Evolutionary conservation across 2,113 vertebrate genomes (phyloP).

Genomic region (Cepphus grylle): DNA sequence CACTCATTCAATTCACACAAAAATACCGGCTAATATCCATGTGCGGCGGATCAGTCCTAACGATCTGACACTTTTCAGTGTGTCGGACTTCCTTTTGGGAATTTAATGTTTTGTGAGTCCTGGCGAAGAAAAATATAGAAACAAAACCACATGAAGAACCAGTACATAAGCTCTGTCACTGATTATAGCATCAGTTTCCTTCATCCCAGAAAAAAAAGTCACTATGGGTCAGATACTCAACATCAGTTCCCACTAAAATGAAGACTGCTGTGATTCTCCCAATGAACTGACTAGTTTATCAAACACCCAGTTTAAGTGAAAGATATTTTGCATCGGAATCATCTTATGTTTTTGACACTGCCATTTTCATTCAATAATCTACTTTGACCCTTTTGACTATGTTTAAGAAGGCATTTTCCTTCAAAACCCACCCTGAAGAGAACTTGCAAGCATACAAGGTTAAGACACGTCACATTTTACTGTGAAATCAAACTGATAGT

Average conservation of each 20-base stretch:
- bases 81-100: background rate
- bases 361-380: background rate
- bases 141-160: background rate
- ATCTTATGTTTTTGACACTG: background rate
- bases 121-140: background rate
- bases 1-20: background rate
- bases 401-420: background rate
- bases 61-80: fast-evolving
- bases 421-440: background rate
- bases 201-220: too few species aligned
- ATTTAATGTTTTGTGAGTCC: background rate
- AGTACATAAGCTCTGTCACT: fast-evolving
- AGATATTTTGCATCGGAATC: background rate
- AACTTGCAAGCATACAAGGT: background rate
- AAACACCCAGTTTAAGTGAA: background rate
- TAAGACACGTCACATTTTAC: background rate
- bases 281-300: background rate
- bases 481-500: background rate
- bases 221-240: background rate
- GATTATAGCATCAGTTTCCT: background rate
- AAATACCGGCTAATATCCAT: background rate
- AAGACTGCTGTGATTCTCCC: background rate
- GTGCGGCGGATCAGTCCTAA: fast-evolving
- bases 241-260: background rate
- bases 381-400: background rate